Evolutionary conservation across 2,797 vertebrate species (phyloP), one percentile per base, ranked within the genome.

Genomic region (Masticophis lateralis): DNA sequence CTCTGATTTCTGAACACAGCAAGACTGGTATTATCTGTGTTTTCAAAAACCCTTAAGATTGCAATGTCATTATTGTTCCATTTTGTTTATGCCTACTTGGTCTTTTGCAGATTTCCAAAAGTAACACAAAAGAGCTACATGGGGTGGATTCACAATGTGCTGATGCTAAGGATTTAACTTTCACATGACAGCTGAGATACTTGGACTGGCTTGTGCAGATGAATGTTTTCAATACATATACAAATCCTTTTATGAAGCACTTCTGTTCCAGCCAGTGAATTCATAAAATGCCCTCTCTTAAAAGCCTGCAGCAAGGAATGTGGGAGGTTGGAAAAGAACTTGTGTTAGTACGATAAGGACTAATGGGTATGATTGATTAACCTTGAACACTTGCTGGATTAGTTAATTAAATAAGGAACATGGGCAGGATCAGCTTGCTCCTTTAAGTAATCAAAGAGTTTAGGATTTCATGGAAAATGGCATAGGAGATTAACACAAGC

Each of bases 61-160:
- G 89, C 32, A 59, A 83, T n/a, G 12, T 91, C 18, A 89, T 87
- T 90, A 55, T 55, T 93, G 11, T 89, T 83, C 74, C 92, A 88
- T 0, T 57, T 79, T 83, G 0, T 63, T 55, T 51, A 57, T 18
- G 89, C 22, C 18, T n/a, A n/a, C 89, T 94, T 94, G 61, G n/a
- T 27, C 4, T 93, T 74, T n/a, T 55, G 27, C 7, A 91, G 27
- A 94, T 47, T 43, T 90, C 86, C 86, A 92, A 32, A 55, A 37
- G 69, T 91, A 57, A 89, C 28, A 60, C 89, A 91, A 13, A 51
- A 8, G 37, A 2, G 28, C 66, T 47, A 69, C 11, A 60, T 86
- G 60, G 60, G 51, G 86, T 88, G 27, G 59, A 2, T 32, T 27
- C 32, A 90, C 32, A 87, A 66, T 69, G 74, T 92, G 47, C 89